Base-by-base conservation (phyloP, 2,113 vertebrate species). In the Pterocles burchelli region DNA sequence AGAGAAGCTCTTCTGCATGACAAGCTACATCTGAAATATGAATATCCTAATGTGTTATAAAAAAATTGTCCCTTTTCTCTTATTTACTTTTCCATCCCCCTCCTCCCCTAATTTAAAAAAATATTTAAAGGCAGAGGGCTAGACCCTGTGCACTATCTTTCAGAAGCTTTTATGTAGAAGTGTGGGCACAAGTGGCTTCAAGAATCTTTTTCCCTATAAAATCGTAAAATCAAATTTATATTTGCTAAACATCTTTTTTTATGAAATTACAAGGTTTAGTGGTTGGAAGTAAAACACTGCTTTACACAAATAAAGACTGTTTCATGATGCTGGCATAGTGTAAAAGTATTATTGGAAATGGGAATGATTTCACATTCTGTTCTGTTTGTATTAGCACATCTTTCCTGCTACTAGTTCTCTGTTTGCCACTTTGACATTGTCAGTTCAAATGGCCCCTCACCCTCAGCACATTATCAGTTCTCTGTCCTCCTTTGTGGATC, bases 41-140 rank as follows among this genome's bases (percentile, higher is more conserved):
- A 74, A 15, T 61, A 73, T 52, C 12, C 7, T 49, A 71, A 45
- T 24, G 17, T 22, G 3, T 59, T 54, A 29, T 1, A 83, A 26
- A 76, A 76, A 17, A 1, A 41, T 74, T 1, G 7, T 62, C 2
- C 2, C 7, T 51, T 77, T 70, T 85, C 6, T 71, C 5, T 65
- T 80, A 3, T 4, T 61, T 83, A 17, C 1, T 36, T 1, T 63
- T n/a, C 59, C 2, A 4, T 22, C 2, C 4, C 1, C 2, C 2
- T 58, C 18, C 6, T 17, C 7, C 9, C 2, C 4, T 14, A 38
- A 15, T 41, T 18, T 10, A 24, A 88, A 85, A 58, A 61, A 63
- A 1, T 36, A 36, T 28, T 41, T 38, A 29, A 76, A 87, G 9
- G 7, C 11, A 57, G 26, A 18, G 4, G 21, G 2, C 4, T 51